phyloP scores from a whole-genome alignment of 2,888 invertebrate genomes.

The Ypsolopha scabrella region DNA sequence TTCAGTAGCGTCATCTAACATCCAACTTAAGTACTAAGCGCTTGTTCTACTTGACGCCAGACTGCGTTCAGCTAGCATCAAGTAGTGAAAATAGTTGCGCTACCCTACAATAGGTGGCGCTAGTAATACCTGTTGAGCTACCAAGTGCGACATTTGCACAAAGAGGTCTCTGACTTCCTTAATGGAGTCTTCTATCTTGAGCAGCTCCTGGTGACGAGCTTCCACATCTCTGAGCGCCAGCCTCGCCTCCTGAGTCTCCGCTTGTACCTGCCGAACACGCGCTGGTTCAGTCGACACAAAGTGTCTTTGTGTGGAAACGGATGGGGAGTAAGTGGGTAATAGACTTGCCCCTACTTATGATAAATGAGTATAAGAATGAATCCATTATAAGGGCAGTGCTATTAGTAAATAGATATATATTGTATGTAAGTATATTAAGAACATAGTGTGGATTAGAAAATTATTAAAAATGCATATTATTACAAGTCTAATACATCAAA shows the following conservation, averaged over 20 bases:
- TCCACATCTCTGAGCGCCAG: constrained; percentile 83
- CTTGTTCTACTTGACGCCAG: background rate
- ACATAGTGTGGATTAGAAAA: too few species aligned
- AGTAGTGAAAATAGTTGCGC: background rate
- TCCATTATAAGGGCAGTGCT: too few species aligned
- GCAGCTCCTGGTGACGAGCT: constrained; percentile 83
- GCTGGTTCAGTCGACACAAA: too few species aligned
- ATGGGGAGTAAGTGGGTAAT: too few species aligned
- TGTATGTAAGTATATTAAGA: background rate
- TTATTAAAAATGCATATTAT: too few species aligned
- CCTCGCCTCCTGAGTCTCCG: constrained; percentile 83
- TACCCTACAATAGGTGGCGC: background rate
- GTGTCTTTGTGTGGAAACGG: too few species aligned
- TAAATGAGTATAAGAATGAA: too few species aligned
- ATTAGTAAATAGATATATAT: too few species aligned
- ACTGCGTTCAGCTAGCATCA: background rate
- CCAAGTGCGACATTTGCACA: constrained; percentile 83
- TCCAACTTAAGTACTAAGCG: background rate
- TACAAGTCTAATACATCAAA: too few species aligned
- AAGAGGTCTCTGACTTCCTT: constrained; percentile 85
- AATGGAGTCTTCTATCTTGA: constrained; percentile 84
- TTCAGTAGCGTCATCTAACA: background rate
- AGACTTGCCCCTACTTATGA: too few species aligned
- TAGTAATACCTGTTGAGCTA: constrained; percentile 76
- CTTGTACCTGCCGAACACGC: constrained; percentile 72